Evolutionary conservation across 2,113 vertebrate species (phyloP), one percentile per base, ranked within the genome.

Genomic region (Hucho hucho): DNA sequence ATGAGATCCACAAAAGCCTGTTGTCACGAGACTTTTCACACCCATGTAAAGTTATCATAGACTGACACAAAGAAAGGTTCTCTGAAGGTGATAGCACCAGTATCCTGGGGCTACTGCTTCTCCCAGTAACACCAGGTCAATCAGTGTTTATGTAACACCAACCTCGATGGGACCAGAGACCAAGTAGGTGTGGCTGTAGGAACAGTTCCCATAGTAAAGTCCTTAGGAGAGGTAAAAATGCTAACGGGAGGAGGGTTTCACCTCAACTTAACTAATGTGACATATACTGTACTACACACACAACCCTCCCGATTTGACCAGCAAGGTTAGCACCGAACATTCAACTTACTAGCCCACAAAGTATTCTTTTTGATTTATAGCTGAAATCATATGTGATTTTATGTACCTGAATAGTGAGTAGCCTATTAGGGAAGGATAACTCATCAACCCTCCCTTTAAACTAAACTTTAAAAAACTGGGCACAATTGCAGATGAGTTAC

Each of bases 171-270:
- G 20, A 24, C 32, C 59, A 79, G 77, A 80, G 26, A 43, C 20
- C 59, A 46, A 18, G 20, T 7, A 74, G 26, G 64, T 73, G 70
- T 76, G 72, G 74, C 72, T 9, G 46, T 72, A n/a, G 76, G 69
- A 73, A 71, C 63, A 77, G 59, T 37, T 66, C 56, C 63, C 79
- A 47, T 70, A 24, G 26, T 46, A 84, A 66, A 69, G 49, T 58
- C 24, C 64, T 37, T 4, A 74, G 66, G 65, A 82, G 69, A 64
- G 9, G 37, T 26, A 32, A 24, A 49, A 63, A 20, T 24, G 63
- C 63, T 25, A 14, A 4, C 28, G 4, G 24, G 37, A 4, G 63
- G 28, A 69, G 47, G 43, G 2, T 43, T 63, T 53, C 53, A 56
- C 53, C 53, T 56, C 18, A 43, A 43, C 37, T 43, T 11, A 43